phyloP scores from a whole-genome alignment of 2,797 vertebrate species.

The Hirundo rustica region DNA sequence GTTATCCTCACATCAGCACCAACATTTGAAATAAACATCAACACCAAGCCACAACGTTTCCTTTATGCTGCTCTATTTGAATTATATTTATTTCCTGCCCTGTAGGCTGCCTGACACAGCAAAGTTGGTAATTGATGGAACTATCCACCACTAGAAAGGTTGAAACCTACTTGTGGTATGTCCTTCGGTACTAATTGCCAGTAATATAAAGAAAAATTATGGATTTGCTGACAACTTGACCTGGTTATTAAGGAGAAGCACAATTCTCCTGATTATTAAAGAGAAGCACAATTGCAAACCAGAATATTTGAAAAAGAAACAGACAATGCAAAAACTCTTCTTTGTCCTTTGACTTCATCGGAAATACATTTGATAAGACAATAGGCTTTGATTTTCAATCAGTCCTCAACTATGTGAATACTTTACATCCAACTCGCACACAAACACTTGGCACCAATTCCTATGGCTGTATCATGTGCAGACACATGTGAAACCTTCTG shows the following conservation, averaged over 20 bases:
- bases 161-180: background rate
- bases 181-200: background rate
- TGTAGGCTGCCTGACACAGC: background rate
- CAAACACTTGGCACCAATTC: background rate
- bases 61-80: background rate
- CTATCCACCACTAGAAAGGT: background rate
- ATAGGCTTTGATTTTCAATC: constrained; percentile 29
- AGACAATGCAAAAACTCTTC: background rate
- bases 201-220: background rate
- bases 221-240: background rate
- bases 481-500: background rate
- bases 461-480: background rate
- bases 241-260: background rate
- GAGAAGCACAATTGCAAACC: background rate
- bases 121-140: constrained; percentile 26
- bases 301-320: background rate
- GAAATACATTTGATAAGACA: constrained; percentile 17
- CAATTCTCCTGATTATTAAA: background rate
- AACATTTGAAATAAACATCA: constrained; percentile 43
- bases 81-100: constrained; percentile 14
- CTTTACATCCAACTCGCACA: background rate
- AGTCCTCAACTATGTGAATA: background rate
- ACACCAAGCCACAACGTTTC: constrained; percentile 5
- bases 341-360: background rate
- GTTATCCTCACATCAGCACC: background rate